Conservation (phyloP, 2,113 vertebrate species). For the Chaetorhynchus papuensis region DNA sequence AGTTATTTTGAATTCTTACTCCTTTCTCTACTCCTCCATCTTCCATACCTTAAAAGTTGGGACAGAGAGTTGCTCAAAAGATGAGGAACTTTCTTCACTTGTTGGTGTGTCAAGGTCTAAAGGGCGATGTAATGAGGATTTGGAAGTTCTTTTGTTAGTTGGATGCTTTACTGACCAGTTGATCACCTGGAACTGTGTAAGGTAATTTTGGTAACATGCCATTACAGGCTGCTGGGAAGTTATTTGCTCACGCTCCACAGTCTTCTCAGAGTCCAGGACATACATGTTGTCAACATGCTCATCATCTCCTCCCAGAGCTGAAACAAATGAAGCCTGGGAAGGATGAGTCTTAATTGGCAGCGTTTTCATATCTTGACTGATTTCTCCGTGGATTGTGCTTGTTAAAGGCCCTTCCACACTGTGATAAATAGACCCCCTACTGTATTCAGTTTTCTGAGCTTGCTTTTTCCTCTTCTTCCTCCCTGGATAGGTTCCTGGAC, state of each 20-base stretch:
- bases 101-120: slow-evolving; percentile 94
- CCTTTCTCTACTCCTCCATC: not conserved
- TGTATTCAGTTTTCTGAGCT: slow-evolving; percentile 84
- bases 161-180: slow-evolving; percentile 96
- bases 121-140: slow-evolving; percentile 93
- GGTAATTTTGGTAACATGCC: slow-evolving; percentile 91
- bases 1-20: not conserved
- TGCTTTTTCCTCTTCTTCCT: slow-evolving; percentile 91
- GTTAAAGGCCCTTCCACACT: slow-evolving; percentile 92
- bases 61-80: slow-evolving; percentile 90
- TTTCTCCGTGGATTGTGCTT: slow-evolving; percentile 79
- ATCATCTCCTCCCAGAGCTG: slow-evolving; percentile 91
- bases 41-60: slow-evolving; percentile 89
- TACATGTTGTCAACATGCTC: slow-evolving; percentile 77
- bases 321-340: slow-evolving; percentile 95
- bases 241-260: slow-evolving; percentile 78
- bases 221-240: slow-evolving; percentile 89
- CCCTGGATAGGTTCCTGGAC: slow-evolving; percentile 94
- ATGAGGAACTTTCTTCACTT: slow-evolving; percentile 89
- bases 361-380: slow-evolving; percentile 78
- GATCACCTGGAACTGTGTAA: slow-evolving; percentile 92
- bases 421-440: slow-evolving; percentile 92
- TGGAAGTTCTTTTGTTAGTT: slow-evolving; percentile 94
- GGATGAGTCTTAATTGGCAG: slow-evolving; percentile 86
- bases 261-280: slow-evolving; percentile 81